A percentile compares a stretch with the other conserved stretches of the same genome.
Evolutionary conservation across 1,140 invertebrate genomes (phyloP).

Genomic region (Calliphora vicina): DNA sequence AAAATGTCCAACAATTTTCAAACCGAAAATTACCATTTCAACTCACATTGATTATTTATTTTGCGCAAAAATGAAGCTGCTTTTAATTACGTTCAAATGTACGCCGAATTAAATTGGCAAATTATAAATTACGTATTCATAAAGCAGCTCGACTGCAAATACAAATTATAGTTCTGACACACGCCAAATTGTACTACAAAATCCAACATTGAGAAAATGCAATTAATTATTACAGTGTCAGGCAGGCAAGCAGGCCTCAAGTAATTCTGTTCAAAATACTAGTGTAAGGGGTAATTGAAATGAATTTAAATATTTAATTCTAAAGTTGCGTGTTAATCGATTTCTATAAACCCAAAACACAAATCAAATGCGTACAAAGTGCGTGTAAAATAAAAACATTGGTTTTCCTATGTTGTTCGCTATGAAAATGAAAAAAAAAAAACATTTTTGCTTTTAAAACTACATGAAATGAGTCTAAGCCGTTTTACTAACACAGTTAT

Average conservation of each 20-base stretch:
- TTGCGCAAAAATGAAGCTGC: background rate
- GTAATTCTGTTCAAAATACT: too few species aligned
- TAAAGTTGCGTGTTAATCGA: slow-evolving; percentile 27
- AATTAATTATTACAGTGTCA: background rate
- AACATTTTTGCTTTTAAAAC: too few species aligned
- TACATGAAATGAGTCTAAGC: too few species aligned
- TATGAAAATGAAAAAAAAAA: too few species aligned
- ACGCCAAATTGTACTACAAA: background rate
- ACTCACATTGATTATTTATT: too few species aligned
- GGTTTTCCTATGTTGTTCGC: too few species aligned
- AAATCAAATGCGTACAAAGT: background rate
- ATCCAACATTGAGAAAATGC: background rate
- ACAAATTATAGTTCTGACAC: background rate
- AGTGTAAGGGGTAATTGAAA: background rate
- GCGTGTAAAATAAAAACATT: background rate
- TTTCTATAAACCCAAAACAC: background rate
- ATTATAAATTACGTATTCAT: background rate
- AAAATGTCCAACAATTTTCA: too few species aligned
- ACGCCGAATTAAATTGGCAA: background rate
- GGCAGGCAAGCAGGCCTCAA: background rate
- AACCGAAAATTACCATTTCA: too few species aligned
- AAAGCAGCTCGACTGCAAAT: background rate
- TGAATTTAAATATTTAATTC: background rate
- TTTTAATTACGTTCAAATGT: background rate
- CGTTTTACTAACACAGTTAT: slow-evolving; percentile 28